phyloP scores from a whole-genome alignment of 2,797 vertebrate genomes.

The Sebastes iracundus region DNA sequence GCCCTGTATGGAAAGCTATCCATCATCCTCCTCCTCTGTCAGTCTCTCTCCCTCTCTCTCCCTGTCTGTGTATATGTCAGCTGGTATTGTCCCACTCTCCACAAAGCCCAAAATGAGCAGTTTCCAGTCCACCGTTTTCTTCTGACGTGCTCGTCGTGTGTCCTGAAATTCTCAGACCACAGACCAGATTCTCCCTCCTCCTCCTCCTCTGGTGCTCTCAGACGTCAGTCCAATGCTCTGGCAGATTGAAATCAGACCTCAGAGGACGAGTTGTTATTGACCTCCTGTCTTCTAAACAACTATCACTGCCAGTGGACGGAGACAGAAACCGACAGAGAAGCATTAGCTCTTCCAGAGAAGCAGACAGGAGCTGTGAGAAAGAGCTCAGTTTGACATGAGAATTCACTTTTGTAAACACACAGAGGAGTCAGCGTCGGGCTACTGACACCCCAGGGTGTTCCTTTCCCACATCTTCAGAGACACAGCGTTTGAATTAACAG shows the following conservation, averaged over 20 bases:
- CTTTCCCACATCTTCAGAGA: conserved; percentile 21
- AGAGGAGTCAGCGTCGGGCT: conserved; percentile 25
- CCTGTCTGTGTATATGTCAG: background rate
- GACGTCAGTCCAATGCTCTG: conserved; percentile 16
- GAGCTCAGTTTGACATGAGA: conserved; percentile 46
- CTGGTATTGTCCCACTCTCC: conserved; percentile 44
- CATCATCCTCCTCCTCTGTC: conserved; percentile 45
- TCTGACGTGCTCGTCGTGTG: conserved; percentile 28
- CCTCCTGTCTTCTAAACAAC: conserved; percentile 31
- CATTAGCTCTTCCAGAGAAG: conserved; percentile 12
- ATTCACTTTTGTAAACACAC: conserved; percentile 60
- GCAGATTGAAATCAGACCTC: conserved; percentile 35
- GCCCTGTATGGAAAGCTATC: conserved; percentile 46
- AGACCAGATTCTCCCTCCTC: conserved; percentile 30
- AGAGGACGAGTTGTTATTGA: conserved; percentile 28
- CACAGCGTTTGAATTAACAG: conserved; percentile 14
- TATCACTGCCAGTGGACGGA: background rate
- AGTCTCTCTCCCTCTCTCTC: conserved; percentile 9
- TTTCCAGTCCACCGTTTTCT: conserved; percentile 31
- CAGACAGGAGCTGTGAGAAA: conserved; percentile 57
- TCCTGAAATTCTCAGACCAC: conserved; percentile 48
- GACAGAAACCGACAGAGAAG: conserved; percentile 9
- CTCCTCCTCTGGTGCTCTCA: conserved; percentile 2
- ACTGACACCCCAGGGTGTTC: conserved; percentile 27
- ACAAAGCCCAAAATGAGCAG: conserved; percentile 46